Evolutionary conservation across 37 sponge, comb jelly and placozoan species (phyloP).

Genomic region (Theonella swinhoei): DNA sequence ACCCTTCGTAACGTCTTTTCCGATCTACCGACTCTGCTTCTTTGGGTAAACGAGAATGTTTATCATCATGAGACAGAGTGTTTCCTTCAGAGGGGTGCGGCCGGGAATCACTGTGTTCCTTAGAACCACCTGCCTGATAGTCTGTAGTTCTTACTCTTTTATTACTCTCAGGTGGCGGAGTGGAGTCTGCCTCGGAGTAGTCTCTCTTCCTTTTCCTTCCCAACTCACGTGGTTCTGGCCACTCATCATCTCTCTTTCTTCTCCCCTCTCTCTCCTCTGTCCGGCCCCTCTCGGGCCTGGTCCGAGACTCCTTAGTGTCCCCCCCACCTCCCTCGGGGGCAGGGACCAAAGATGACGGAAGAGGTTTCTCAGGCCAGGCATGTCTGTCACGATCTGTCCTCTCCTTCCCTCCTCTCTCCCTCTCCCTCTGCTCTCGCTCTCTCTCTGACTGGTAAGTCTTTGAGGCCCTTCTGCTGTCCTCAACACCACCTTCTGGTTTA

Average conservation of each 20-base stretch:
- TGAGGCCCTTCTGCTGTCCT: background rate
- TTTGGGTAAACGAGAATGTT: background rate
- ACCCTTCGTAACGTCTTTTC: conserved; percentile 1
- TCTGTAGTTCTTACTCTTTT: background rate
- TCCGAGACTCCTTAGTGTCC: background rate
- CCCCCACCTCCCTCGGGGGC: background rate
- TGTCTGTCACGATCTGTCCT: too few relatives aligned
- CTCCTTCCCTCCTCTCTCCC: background rate
- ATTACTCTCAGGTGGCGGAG: background rate
- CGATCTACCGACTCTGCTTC: background rate
- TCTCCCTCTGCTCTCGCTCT: too few relatives aligned
- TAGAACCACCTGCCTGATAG: background rate
- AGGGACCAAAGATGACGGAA: background rate
- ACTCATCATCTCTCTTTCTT: conserved; percentile 23
- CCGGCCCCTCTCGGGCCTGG: conserved; percentile 1
- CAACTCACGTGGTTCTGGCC: background rate
- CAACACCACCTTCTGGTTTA: background rate
- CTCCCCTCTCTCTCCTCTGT: background rate
- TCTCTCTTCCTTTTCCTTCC: conserved; percentile 32
- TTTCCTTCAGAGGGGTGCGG: background rate
- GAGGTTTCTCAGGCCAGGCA: background rate
- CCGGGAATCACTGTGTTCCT: too few relatives aligned
- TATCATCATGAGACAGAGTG: background rate
- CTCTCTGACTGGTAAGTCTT: background rate
- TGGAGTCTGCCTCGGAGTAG: background rate